Evolutionary conservation across 1,140 invertebrate genomes (phyloP).

Genomic region (Akabosia matsudoensis): DNA sequence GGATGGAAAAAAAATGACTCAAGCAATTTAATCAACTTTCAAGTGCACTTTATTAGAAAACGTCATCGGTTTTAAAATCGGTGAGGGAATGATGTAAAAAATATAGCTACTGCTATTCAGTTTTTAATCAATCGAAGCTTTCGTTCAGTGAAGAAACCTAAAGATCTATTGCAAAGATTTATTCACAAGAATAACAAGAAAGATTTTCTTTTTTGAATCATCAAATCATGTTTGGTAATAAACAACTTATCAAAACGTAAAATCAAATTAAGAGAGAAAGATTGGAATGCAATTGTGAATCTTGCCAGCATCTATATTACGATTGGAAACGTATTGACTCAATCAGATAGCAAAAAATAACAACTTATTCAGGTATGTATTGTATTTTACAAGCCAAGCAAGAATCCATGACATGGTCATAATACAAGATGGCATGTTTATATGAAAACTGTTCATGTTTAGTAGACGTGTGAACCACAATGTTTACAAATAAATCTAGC

Average conservation of each 20-base stretch:
- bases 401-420: too few species aligned
- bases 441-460: neutral
- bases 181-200: too few species aligned
- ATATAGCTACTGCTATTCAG: neutral
- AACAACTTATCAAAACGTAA: constrained; percentile 5
- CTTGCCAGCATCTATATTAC: neutral
- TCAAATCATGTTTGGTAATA: neutral
- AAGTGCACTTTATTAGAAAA: constrained; percentile 1
- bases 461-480: constrained; percentile 15
- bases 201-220: too few species aligned
- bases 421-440: too few species aligned
- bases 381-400: too few species aligned
- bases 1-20: neutral
- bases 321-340: neutral
- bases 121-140: constrained; percentile 10
- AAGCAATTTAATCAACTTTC: constrained; percentile 12
- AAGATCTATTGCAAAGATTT: too few species aligned
- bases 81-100: neutral
- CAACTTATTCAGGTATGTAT: too few species aligned
- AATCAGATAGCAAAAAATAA: too few species aligned
- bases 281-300: neutral
- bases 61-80: too few species aligned
- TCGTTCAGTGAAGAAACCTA: too few species aligned
- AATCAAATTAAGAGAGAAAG: neutral
- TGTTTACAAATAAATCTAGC: constrained; percentile 23